Evolutionary conservation across 2,888 invertebrate species (phyloP), one percentile per base, ranked within the genome.

Genomic region (Selenia dentaria): DNA sequence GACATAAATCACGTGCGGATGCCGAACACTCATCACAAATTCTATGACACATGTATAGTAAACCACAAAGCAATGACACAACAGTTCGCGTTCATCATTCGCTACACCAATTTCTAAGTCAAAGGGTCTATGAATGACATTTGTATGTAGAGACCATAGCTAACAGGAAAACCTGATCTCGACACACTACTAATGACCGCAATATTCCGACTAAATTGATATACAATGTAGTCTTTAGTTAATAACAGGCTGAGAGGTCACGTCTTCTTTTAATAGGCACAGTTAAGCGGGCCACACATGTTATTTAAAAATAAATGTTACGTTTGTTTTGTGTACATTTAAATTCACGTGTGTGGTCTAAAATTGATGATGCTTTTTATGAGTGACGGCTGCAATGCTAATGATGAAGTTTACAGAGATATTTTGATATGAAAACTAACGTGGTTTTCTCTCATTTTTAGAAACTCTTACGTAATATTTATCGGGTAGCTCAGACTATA

Each of bases 141-240:
- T n/a, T n/a, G n/a, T n/a, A n/a, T n/a, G n/a, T n/a, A n/a, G n/a
- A n/a, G n/a, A n/a, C n/a, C n/a, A n/a, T n/a, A n/a, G n/a, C n/a
- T n/a, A n/a, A n/a, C n/a, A n/a, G n/a, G n/a, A n/a, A n/a, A n/a
- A n/a, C n/a, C n/a, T n/a, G n/a, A n/a, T n/a, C n/a, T n/a, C n/a
- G n/a, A n/a, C n/a, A 47, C 41, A 42, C 26, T 42, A 36, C 50
- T 48, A 43, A 40, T 48, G 48, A 56, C 56, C 59, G 43, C 59
- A 59, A 35, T 38, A 39, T 56, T 56, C 54, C 36, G 9, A 41
- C 50, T 59, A 56, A 59, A 48, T 53, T 47, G 43, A 54, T 54
- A 52, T 24, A 36, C 32, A 3, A 16, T 2, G 16, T 16, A 25
- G 39, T 41, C 43, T 46, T 47, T 40, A 44, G 48, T 46, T 47